Evolutionary conservation across 2,797 vertebrate species (phyloP).

Genomic region (Ceryle rudis): DNA sequence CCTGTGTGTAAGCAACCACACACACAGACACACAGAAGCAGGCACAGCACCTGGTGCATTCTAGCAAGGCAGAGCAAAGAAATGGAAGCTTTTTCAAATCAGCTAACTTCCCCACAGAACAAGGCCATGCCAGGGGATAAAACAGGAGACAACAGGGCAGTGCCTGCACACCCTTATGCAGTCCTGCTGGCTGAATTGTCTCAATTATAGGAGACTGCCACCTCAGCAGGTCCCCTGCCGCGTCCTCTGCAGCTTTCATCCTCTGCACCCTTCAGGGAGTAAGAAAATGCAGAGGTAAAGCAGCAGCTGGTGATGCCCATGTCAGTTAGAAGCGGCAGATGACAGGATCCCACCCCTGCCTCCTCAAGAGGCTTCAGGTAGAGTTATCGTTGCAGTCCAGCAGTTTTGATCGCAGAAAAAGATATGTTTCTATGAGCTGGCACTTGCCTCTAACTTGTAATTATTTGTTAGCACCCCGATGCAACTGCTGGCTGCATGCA

Average conservation of each 20-base stretch:
- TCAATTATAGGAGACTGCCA: background rate
- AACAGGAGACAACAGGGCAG: background rate
- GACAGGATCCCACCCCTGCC: background rate
- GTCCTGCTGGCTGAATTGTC: background rate
- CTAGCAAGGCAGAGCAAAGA: background rate
- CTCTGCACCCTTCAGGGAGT: conserved; percentile 22
- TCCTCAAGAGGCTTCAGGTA: background rate
- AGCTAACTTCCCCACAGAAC: background rate
- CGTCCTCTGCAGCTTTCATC: background rate
- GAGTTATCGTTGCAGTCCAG: background rate
- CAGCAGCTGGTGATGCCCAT: background rate
- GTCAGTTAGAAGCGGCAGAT: background rate
- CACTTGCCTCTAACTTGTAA: background rate
- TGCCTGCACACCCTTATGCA: background rate
- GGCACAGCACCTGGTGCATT: background rate
- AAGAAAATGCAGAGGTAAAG: fast-evolving
- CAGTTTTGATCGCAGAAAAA: background rate
- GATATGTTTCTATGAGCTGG: background rate
- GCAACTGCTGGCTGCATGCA: background rate
- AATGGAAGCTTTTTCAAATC: background rate
- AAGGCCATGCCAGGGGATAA: background rate
- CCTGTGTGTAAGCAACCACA: background rate
- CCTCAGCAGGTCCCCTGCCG: background rate
- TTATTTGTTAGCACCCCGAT: background rate
- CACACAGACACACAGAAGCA: background rate